phyloP scores from a whole-genome alignment of 2,888 invertebrate genomes.

The Acholoe squamosa region DNA sequence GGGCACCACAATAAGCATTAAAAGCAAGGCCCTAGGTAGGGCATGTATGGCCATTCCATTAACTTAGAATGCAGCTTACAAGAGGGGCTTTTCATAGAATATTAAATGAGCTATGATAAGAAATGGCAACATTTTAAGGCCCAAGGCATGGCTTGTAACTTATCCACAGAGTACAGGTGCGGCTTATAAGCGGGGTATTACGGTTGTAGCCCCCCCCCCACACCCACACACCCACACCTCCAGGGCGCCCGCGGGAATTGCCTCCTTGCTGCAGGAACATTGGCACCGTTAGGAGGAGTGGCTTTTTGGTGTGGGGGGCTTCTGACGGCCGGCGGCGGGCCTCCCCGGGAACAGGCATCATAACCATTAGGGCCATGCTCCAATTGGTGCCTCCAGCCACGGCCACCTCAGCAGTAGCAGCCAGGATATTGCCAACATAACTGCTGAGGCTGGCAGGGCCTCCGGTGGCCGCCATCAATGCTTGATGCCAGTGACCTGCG shows the following conservation, averaged over 20 bases:
- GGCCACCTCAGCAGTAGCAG: conserved; percentile 29
- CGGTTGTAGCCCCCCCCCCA: background rate
- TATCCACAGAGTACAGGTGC: too few relatives aligned
- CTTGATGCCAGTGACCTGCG: conserved; percentile 35
- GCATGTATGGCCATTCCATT: too few relatives aligned
- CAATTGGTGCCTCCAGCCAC: conserved; percentile 52
- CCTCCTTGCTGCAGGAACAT: conserved; percentile 41
- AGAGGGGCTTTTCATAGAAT: too few relatives aligned
- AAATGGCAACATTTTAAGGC: too few relatives aligned
- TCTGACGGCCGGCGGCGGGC: background rate
- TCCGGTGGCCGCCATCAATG: conserved; percentile 25
- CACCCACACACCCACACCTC: background rate
- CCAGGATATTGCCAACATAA: conserved; percentile 54
- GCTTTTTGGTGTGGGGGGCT: conserved; percentile 42
- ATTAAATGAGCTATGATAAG: too few relatives aligned
- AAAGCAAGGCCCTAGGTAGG: too few relatives aligned
- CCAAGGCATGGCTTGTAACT: too few relatives aligned
- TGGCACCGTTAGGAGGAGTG: conserved; percentile 48
- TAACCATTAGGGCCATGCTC: conserved; percentile 50
- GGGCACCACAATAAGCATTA: too few relatives aligned
- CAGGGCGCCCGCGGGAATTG: conserved; percentile 34
- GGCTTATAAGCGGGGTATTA: too few relatives aligned
- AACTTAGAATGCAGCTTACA: too few relatives aligned
- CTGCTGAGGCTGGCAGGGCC: conserved; percentile 16
- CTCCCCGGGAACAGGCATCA: conserved; percentile 46